Evolutionary conservation across 2,888 invertebrate species (phyloP), one percentile per base, ranked within the genome.

Genomic region (Hypomecis punctinalis): DNA sequence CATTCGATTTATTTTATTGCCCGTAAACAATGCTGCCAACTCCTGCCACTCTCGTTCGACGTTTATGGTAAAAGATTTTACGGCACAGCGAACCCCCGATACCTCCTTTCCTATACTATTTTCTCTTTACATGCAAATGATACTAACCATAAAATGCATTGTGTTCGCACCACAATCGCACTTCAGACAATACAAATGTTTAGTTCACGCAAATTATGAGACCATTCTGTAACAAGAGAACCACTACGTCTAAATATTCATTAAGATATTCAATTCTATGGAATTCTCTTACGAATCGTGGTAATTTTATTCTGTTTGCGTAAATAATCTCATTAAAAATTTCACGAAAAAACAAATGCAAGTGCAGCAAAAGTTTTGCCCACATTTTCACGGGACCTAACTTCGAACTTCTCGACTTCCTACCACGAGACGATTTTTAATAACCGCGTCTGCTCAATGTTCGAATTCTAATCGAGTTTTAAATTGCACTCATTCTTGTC

Each of bases 401-500:
- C 73, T 79, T 73, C 76, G 70, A 76, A 77, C 73, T 79, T 73
- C 74, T 75, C 68, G 71, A 76, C 71, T 74, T 76, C 74, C 75
- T 77, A 77, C 81, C 74, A 76, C 75, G 75, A 77, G 77, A 79
- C 83, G 80, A 80, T 86, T 89, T 89, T 91, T 88, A 91, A 91
- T 91, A 91, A 89, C 84, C 84, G 76, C 82, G 79, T 77, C 81
- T 76, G 81, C 79, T 84, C 86, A 85, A 87, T 89, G 83, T 87
- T 90, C 88, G 83, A 91, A 91, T 91, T 91, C 88, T 91, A 91
- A 93, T 92, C 90, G 91, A 93, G 86, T 92, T 92, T 91, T 93
- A 91, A 92, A 92, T 93, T 93, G 91, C 91, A 90, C 87, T 86
- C 86, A 91, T 92, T 93, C 90, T 90, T 88, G 88, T 89, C 88